Evolutionary conservation across 2,797 vertebrate genomes (phyloP).

Genomic region (Squalus acanthias): DNA sequence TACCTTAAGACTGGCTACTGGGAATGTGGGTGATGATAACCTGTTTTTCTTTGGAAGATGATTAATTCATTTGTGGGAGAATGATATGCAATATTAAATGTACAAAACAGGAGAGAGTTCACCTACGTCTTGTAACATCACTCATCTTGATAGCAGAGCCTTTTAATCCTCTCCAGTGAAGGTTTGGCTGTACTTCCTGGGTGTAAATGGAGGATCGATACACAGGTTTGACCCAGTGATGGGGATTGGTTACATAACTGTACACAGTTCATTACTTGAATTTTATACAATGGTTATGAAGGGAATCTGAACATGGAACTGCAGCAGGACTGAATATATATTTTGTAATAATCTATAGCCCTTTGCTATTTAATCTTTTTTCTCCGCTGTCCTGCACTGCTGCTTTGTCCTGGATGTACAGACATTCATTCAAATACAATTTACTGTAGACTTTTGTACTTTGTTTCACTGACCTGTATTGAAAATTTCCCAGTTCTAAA

Average conservation of each 20-base stretch:
- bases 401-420: constrained; percentile 40
- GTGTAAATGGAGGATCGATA: neutral
- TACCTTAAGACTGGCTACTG: neutral
- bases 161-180: neutral
- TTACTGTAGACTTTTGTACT: constrained; percentile 53
- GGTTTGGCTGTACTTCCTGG: neutral
- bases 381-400: constrained; percentile 55
- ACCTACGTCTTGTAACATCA: neutral
- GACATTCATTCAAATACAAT: constrained; percentile 2
- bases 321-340: constrained; percentile 34
- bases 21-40: neutral
- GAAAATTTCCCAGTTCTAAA: constrained; percentile 58
- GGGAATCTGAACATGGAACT: constrained; percentile 16
- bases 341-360: constrained; percentile 36
- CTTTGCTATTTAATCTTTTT: constrained; percentile 50
- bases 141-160: neutral
- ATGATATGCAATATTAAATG: neutral
- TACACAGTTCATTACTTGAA: constrained; percentile 36
- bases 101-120: neutral
- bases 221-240: neutral
- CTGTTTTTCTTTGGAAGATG: neutral
- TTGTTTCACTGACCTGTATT: constrained; percentile 58
- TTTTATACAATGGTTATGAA: constrained; percentile 36
- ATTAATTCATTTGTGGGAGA: neutral
- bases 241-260: neutral